phyloP scores from a whole-genome alignment of 2,797 vertebrate species.

The Rhinatrema bivittatum region DNA sequence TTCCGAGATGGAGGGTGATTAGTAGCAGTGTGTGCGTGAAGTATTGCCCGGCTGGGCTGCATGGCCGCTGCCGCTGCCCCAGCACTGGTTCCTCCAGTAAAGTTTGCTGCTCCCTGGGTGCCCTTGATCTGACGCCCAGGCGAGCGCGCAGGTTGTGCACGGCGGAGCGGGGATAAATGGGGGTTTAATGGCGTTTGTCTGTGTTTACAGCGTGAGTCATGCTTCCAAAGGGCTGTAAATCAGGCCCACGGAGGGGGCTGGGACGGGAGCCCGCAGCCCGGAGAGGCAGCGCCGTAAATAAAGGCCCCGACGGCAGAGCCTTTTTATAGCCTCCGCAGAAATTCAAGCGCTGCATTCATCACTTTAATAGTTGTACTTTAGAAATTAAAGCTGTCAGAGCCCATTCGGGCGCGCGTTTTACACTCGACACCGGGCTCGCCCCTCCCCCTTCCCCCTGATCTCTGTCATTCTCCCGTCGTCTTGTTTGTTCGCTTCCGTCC shows the following conservation, averaged over 20 bases:
- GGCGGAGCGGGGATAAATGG: slow-evolving; percentile 25
- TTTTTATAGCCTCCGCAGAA: background rate
- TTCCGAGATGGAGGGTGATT: no score
- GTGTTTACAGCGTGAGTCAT: slow-evolving; percentile 43
- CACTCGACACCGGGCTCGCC: slow-evolving; percentile 16
- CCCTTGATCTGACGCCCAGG: background rate
- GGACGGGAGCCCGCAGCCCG: slow-evolving; percentile 29
- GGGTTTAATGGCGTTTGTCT: slow-evolving; percentile 36
- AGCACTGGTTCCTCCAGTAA: no score
- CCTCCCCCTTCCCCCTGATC: slow-evolving; percentile 10
- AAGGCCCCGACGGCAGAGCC: slow-evolving; percentile 33
- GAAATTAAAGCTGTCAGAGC: slow-evolving; percentile 54
- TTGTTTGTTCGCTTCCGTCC: background rate
- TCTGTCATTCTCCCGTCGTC: slow-evolving; percentile 1
- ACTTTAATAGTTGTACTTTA: slow-evolving; percentile 55
- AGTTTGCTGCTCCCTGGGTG: no score
- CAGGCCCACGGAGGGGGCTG: slow-evolving; percentile 21
- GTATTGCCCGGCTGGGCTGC: no score
- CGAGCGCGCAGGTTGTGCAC: background rate
- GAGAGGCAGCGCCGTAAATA: slow-evolving; percentile 47
- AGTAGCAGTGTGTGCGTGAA: no score
- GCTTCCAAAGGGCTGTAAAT: slow-evolving; percentile 37
- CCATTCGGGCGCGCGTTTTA: slow-evolving; percentile 36
- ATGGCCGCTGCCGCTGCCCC: no score
- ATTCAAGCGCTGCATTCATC: slow-evolving; percentile 43